Evolutionary conservation across 2,113 vertebrate genomes (phyloP).

Genomic region (Catharus minimus): DNA sequence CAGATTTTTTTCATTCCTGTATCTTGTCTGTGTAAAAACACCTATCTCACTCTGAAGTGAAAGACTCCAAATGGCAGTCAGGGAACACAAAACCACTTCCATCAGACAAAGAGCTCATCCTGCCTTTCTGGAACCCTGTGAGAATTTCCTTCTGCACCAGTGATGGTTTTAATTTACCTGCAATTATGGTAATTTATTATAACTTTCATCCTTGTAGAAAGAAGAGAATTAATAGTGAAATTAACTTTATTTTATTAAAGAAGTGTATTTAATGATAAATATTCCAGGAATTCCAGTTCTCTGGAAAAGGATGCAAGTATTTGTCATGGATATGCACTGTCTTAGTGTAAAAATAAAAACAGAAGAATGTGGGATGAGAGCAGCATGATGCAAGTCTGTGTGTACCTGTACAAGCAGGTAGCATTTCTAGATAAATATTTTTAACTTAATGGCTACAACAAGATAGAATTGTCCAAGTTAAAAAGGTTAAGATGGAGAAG

Average conservation of each 20-base stretch:
- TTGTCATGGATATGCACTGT: background rate
- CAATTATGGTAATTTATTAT: background rate
- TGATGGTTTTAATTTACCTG: background rate
- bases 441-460: background rate
- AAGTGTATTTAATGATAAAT: background rate
- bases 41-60: background rate
- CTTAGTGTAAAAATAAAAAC: background rate
- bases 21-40: background rate
- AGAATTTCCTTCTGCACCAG: background rate
- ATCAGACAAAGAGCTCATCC: background rate
- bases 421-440: background rate
- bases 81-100: background rate
- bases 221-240: background rate
- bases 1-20: background rate
- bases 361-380: background rate
- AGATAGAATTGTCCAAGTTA: background rate
- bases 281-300: background rate
- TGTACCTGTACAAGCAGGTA: background rate
- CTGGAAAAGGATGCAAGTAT: background rate
- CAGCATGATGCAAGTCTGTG: background rate
- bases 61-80: background rate
- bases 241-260: background rate
- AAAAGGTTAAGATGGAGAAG: background rate
- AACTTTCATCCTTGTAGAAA: background rate
- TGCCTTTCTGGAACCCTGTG: background rate